phyloP scores from a whole-genome alignment of 2,797 vertebrate species.

The Furcifer pardalis region DNA sequence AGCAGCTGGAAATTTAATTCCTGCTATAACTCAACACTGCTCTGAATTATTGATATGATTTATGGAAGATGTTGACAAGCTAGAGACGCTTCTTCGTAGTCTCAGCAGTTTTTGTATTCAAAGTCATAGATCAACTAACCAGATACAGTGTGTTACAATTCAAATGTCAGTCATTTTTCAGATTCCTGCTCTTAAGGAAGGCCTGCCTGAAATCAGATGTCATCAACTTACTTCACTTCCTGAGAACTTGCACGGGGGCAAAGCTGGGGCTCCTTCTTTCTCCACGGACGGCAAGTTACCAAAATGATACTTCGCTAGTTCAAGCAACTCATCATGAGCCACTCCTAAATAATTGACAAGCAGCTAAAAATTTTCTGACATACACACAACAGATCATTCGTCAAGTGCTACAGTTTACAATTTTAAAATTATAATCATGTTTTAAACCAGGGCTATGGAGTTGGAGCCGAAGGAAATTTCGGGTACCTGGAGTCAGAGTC shows the following conservation, averaged over 20 bases:
- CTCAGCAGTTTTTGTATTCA: neutral
- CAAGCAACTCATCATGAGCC: conserved; percentile 87
- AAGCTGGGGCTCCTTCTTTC: conserved; percentile 82
- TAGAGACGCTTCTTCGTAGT: neutral
- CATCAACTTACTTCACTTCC: conserved; percentile 90
- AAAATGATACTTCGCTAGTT: conserved; percentile 92
- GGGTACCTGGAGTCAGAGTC: no score
- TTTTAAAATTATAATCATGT: neutral
- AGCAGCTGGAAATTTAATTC: neutral
- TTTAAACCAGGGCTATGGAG: no score
- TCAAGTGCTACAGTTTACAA: neutral
- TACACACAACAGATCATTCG: neutral
- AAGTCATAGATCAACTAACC: neutral
- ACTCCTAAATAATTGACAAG: conserved; percentile 81
- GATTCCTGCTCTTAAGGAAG: neutral
- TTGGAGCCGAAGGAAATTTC: no score
- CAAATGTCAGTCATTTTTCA: rapidly evolving
- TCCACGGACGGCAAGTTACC: conserved; percentile 86
- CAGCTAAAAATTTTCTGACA: neutral
- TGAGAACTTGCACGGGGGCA: conserved; percentile 90
- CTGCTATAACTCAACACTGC: neutral
- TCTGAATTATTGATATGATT: neutral
- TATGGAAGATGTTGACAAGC: neutral
- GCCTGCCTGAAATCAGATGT: neutral
- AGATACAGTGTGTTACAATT: neutral